Percentiles rank a stretch among this genome's conserved stretches.
These are phyloP conservation scores for Chrysoperla carnea DNA, from an alignment of 1,140 invertebrate species.

Conservation along the genomic window DNA sequence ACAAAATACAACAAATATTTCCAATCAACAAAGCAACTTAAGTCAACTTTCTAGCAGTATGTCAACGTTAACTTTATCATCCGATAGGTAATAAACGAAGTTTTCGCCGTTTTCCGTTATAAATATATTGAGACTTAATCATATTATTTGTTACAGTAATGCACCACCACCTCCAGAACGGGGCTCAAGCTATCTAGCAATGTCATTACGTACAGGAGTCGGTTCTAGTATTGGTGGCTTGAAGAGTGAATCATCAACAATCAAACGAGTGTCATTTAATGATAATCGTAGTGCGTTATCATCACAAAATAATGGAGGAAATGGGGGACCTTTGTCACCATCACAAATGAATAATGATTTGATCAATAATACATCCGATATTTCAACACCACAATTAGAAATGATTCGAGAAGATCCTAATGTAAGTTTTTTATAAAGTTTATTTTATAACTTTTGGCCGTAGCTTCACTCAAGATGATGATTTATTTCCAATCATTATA, in stretches of 20 bases:
- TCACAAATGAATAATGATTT: conserved; percentile 8
- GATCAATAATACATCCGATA: conserved; percentile 3
- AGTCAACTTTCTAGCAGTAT: not conserved
- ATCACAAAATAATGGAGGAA: not conserved
- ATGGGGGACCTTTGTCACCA: conserved; percentile 2
- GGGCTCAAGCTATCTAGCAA: conserved; percentile 64
- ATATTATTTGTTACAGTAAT: conserved; percentile 7
- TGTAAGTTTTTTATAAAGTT: conserved; percentile 32
- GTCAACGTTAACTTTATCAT: not conserved
- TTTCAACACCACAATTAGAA: conserved; percentile 24
- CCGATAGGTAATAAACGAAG: too few species aligned
- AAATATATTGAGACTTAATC: not conserved
- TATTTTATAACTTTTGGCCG: too few species aligned
- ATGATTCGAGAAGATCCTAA: conserved; percentile 61
- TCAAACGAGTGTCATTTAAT: conserved; percentile 22
- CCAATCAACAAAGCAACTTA: not conserved
- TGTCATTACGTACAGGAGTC: conserved; percentile 39
- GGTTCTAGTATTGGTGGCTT: conserved; percentile 19
- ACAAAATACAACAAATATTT: not conserved
- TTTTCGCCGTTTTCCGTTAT: not conserved
- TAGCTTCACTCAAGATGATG: too few species aligned
- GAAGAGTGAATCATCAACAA: conserved; percentile 23
- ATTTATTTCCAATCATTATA: too few species aligned
- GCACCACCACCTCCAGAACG: conserved; percentile 57
- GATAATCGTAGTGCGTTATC: conserved; percentile 8